phyloP scores from a whole-genome alignment of 2,113 vertebrate genomes.

The Blennius ocellaris region DNA sequence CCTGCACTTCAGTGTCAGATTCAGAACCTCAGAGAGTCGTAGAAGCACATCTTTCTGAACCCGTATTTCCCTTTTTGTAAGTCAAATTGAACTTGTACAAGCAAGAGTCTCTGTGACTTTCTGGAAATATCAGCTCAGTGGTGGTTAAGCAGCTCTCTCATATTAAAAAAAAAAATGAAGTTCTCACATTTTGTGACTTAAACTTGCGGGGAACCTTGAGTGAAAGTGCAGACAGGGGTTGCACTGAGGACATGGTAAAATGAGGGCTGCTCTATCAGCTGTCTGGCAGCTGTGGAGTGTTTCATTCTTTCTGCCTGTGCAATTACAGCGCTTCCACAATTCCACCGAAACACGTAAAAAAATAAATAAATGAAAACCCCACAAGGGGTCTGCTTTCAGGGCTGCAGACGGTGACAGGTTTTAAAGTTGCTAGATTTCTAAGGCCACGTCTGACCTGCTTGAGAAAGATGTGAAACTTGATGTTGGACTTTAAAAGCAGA shows the following conservation, averaged over 20 bases:
- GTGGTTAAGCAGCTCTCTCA: neutral
- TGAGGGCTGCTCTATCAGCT: neutral
- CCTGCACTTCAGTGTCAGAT: constrained; percentile 4
- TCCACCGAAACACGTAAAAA: neutral
- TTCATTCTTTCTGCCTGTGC: constrained; percentile 12
- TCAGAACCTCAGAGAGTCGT: neutral
- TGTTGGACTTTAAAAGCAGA: neutral
- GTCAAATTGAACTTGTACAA: neutral
- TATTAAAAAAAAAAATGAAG: constrained; percentile 3
- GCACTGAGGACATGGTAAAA: neutral
- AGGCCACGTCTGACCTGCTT: neutral
- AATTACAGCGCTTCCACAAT: constrained; percentile 6
- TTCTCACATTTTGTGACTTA: constrained; percentile 1
- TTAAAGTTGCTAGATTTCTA: constrained; percentile 5
- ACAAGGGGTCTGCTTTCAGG: constrained; percentile 3
- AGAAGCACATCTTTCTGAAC: neutral
- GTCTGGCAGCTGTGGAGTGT: constrained; percentile 1
- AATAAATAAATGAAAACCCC: neutral
- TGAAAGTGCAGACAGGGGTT: neutral
- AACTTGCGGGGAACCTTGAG: constrained; percentile 2
- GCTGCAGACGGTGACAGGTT: neutral
- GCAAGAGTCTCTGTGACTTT: neutral
- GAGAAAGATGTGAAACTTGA: neutral
- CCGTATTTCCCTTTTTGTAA: too few relatives aligned
- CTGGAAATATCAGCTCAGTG: neutral